These are phyloP conservation scores for Lanistes nyassanus DNA, from an alignment of 1,140 invertebrate genomes.

Conservation along the genomic window DNA sequence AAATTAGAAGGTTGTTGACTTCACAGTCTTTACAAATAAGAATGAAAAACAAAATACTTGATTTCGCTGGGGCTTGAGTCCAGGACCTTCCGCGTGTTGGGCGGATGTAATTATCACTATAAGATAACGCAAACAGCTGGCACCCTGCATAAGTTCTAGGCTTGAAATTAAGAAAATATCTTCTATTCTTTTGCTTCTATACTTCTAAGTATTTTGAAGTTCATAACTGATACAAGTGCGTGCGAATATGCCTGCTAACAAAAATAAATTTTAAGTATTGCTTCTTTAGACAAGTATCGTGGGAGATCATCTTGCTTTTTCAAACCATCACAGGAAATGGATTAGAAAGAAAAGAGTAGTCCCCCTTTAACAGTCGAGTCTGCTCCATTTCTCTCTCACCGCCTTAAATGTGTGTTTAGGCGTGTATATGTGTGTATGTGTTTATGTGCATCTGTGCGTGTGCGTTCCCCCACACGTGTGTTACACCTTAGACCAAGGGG, in stretches of 20 bases:
- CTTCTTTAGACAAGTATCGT: too few species aligned
- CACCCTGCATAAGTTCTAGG: too few species aligned
- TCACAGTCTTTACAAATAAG: too few species aligned
- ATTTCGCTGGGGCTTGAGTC: background rate
- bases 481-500: background rate
- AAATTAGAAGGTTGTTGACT: too few species aligned
- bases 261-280: too few species aligned
- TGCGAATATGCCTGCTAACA: too few species aligned
- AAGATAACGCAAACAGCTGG: background rate
- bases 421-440: background rate
- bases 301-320: background rate
- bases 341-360: too few species aligned
- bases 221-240: too few species aligned
- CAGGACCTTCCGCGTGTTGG: background rate
- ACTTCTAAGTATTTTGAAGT: background rate
- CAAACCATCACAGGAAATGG: too few species aligned
- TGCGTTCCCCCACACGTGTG: background rate
- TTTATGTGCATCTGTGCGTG: background rate
- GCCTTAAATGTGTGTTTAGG: background rate
- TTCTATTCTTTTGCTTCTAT: background rate
- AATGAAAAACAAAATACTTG: background rate
- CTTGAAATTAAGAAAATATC: too few species aligned
- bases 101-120: too few species aligned
- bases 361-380: background rate
- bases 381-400: slow-evolving; percentile 1